A percentile compares a stretch with the other conserved stretches of the same genome.
phyloP scores from a whole-genome alignment of 1,140 invertebrate genomes.

The Lasioglossum albipes region DNA sequence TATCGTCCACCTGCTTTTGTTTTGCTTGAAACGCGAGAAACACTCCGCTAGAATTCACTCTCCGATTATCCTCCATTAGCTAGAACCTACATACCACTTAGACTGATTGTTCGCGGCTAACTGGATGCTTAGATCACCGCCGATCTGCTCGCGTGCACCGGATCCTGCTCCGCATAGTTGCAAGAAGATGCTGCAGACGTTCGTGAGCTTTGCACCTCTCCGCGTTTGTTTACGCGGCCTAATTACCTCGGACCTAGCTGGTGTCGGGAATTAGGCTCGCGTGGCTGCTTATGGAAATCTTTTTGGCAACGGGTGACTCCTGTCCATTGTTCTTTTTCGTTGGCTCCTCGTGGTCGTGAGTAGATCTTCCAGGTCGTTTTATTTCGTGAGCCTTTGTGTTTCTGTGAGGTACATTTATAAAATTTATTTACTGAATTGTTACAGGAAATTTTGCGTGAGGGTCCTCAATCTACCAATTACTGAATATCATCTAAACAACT shows the following conservation, averaged over 20 bases:
- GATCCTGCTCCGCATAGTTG: background rate
- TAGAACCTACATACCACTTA: conserved; percentile 68
- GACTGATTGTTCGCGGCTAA: conserved; percentile 67
- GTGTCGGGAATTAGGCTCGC: conserved; percentile 1
- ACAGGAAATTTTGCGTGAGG: no score
- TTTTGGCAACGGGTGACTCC: no score
- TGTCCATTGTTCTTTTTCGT: no score
- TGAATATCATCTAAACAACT: no score
- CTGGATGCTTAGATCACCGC: conserved; percentile 47
- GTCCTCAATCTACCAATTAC: no score
- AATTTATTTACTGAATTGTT: no score
- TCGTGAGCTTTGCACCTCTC: conserved; percentile 29
- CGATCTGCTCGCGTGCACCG: conserved; percentile 51
- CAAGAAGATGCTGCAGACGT: background rate
- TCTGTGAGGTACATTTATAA: no score
- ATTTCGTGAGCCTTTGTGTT: no score
- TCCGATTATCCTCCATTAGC: conserved; percentile 72
- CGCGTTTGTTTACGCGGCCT: conserved; percentile 25
- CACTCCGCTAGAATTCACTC: conserved; percentile 58
- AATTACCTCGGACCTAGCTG: conserved; percentile 8
- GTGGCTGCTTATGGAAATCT: no score
- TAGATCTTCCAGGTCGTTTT: no score
- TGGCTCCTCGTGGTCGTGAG: no score
- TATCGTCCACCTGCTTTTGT: background rate
- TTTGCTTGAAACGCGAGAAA: conserved; percentile 58